These are phyloP conservation scores for Neoascia interrupta DNA, from an alignment of 2,888 invertebrate species.

Conservation along the genomic window DNA sequence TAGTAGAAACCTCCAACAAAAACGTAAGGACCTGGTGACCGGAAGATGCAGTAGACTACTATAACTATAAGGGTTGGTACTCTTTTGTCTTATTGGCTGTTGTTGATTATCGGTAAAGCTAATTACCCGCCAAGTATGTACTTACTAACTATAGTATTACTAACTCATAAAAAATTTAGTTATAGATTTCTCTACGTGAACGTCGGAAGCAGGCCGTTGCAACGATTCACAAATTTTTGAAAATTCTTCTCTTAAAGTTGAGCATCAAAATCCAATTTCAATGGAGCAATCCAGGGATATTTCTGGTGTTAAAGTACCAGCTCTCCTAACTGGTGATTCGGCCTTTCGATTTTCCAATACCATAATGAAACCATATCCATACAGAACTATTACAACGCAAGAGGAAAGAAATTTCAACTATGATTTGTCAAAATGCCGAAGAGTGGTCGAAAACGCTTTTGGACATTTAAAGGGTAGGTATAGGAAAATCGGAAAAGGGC, in stretches of 20 bases:
- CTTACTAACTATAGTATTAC: not conserved
- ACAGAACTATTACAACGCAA: not conserved
- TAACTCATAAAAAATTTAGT: not conserved
- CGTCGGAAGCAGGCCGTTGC: too few relatives aligned
- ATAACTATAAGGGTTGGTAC: not conserved
- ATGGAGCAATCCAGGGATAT: not conserved
- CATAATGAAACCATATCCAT: conserved; percentile 30
- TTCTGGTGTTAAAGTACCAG: not conserved
- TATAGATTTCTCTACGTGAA: conserved; percentile 1
- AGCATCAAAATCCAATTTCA: conserved; percentile 2
- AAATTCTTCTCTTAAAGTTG: not conserved
- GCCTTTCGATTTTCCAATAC: not conserved
- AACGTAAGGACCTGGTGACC: too few relatives aligned
- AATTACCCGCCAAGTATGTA: too few relatives aligned
- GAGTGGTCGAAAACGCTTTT: conserved; percentile 19
- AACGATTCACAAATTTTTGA: conserved; percentile 19
- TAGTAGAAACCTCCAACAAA: too few relatives aligned
- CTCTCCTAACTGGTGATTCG: conserved; percentile 9
- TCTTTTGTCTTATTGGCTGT: not conserved
- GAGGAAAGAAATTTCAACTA: conserved; percentile 26
- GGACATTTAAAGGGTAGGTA: too few relatives aligned
- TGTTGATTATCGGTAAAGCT: not conserved
- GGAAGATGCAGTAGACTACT: not conserved
- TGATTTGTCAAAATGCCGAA: conserved; percentile 17
- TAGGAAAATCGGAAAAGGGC: too few relatives aligned